phyloP scores from a whole-genome alignment of 2,113 vertebrate genomes.

The Albula goreensis region DNA sequence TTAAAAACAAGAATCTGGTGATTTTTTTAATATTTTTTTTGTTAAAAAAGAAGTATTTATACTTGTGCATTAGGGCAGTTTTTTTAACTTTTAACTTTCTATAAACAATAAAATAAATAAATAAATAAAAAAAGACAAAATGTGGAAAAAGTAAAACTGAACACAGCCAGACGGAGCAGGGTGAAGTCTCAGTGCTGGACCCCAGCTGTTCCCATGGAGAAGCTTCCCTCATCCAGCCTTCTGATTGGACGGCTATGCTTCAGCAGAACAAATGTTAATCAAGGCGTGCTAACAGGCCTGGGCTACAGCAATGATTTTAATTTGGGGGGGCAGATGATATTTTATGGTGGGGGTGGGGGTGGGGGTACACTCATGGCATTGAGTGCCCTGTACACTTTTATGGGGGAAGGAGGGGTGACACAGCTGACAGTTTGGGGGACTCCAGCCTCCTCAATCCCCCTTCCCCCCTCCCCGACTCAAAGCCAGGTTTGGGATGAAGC shows the following conservation, averaged over 20 bases:
- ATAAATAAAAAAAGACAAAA: constrained; percentile 17
- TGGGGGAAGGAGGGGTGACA: too few species aligned
- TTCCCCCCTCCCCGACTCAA: too few species aligned
- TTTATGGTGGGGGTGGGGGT: too few species aligned
- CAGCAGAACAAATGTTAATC: not conserved
- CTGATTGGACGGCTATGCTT: not conserved
- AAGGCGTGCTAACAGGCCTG: not conserved
- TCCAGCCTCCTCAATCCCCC: too few species aligned
- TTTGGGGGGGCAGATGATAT: too few species aligned
- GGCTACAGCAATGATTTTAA: too few species aligned
- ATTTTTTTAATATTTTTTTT: not conserved
- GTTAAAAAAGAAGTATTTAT: not conserved
- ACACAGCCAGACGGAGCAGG: not conserved
- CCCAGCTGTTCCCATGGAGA: not conserved
- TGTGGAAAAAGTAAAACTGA: not conserved
- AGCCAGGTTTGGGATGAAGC: too few species aligned
- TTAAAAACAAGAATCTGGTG: not conserved
- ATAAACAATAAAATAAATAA: not conserved
- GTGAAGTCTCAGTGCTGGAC: not conserved
- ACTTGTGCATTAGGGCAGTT: not conserved
- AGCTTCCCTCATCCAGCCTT: not conserved
- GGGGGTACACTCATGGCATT: too few species aligned
- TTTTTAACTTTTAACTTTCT: not conserved
- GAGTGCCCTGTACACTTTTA: too few species aligned
- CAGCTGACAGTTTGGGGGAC: too few species aligned